A percentile compares a stretch with the other conserved stretches of the same genome.
Evolutionary conservation across 2,888 invertebrate species (phyloP).

Genomic region (Dugesia japonica): DNA sequence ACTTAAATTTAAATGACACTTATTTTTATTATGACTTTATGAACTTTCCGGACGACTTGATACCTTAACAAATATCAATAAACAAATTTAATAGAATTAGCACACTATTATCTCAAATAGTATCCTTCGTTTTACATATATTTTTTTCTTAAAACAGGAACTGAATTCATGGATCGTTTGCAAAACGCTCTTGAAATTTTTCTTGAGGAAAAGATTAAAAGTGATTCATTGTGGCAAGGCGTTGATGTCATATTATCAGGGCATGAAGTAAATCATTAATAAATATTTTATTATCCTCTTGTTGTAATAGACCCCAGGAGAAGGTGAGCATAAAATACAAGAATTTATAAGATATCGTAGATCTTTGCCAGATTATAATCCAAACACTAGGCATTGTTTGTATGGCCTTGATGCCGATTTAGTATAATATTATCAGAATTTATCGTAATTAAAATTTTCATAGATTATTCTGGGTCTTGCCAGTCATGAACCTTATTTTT

Average conservation of each 20-base stretch:
- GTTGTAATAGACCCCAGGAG: constrained; percentile 60
- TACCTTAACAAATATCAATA: too few relatives aligned
- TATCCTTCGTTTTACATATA: too few relatives aligned
- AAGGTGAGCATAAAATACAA: constrained; percentile 97
- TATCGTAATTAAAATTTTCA: too few relatives aligned
- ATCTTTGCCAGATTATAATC: constrained; percentile 66
- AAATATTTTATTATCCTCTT: too few relatives aligned
- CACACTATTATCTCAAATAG: too few relatives aligned
- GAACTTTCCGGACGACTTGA: too few relatives aligned
- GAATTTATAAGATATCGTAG: constrained; percentile 75
- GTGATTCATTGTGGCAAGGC: constrained; percentile 70
- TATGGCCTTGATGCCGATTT: constrained; percentile 93
- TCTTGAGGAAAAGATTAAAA: constrained; percentile 61
- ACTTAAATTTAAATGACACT: too few relatives aligned
- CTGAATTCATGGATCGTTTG: constrained; percentile 71
- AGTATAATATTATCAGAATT: too few relatives aligned
- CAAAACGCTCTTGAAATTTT: constrained; percentile 73
- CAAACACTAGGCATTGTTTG: constrained; percentile 79
- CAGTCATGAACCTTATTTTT: constrained; percentile 85
- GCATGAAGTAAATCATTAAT: constrained; percentile 56
- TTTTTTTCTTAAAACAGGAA: too few relatives aligned
- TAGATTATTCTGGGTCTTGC: constrained; percentile 80
- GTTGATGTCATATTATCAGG: constrained; percentile 74
- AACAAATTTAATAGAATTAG: too few relatives aligned
- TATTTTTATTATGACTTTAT: too few relatives aligned